phyloP scores from a whole-genome alignment of 2,113 vertebrate genomes.

The Solea solea region DNA sequence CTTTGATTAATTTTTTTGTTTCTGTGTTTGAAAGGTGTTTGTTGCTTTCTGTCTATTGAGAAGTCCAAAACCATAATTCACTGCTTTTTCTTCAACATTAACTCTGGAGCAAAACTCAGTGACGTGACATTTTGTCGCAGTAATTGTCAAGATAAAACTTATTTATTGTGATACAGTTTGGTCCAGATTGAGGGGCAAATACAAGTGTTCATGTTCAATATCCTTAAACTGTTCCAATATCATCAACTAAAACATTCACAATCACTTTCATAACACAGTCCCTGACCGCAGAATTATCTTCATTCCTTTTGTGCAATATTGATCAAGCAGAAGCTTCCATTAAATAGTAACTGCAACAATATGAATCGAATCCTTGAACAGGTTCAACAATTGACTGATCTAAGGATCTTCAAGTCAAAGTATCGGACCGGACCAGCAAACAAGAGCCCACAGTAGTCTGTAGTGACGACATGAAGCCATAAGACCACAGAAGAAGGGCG shows the following conservation, averaged over 20 bases:
- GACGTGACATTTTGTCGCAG: no score
- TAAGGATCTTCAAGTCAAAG: slow-evolving; percentile 13
- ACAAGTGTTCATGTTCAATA: not conserved
- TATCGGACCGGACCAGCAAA: slow-evolving; percentile 5
- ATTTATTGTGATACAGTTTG: no score
- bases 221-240: not conserved
- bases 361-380: slow-evolving; percentile 24
- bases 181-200: not conserved
- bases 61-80: no score
- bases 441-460: slow-evolving; percentile 40
- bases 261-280: not conserved
- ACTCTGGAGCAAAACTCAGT: no score
- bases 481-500: slow-evolving; percentile 27
- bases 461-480: slow-evolving; percentile 45
- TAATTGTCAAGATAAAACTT: no score
- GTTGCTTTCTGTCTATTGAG: no score
- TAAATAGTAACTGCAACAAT: not conserved
- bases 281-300: slow-evolving; percentile 3
- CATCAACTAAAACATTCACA: not conserved
- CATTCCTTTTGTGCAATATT: not conserved
- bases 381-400: not conserved
- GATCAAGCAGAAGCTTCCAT: slow-evolving; percentile 11
- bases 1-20: no score
- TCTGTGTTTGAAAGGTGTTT: no score
- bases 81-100: no score